A percentile compares a stretch with the other conserved stretches of the same genome.
Conservation (phyloP, 2,888 invertebrate species). For the Microplitis deprimator region DNA sequence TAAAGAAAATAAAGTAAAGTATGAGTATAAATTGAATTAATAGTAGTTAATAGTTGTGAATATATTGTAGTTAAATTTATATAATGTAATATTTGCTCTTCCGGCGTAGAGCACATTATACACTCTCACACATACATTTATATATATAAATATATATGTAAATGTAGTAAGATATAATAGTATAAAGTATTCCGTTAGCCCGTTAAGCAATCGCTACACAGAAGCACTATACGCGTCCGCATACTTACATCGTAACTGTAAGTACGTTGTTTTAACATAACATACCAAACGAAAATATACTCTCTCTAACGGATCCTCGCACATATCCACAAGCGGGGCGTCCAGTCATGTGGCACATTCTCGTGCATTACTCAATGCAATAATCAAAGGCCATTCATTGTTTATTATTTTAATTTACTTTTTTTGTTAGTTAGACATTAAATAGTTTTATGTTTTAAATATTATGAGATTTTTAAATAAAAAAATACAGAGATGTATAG, state of each 20-base stretch:
- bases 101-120: neutral
- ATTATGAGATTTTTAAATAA: neutral
- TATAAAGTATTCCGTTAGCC: slow-evolving; percentile 38
- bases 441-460: neutral
- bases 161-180: neutral
- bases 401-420: slow-evolving; percentile 49
- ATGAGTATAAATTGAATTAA: neutral
- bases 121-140: slow-evolving; percentile 6
- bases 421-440: slow-evolving; percentile 51
- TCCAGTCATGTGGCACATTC: slow-evolving; percentile 58
- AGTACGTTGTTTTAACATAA: slow-evolving; percentile 51
- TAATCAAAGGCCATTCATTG: slow-evolving; percentile 68
- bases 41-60: neutral
- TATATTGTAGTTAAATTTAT: neutral
- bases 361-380: slow-evolving; percentile 66
- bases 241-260: slow-evolving; percentile 50
- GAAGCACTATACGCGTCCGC: slow-evolving; percentile 45
- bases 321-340: slow-evolving; percentile 43
- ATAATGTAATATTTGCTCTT: neutral
- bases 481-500: neutral
- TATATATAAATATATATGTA: neutral
- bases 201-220: slow-evolving; percentile 42
- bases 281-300: slow-evolving; percentile 55
- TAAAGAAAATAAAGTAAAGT: neutral
- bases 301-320: slow-evolving; percentile 51